These are phyloP conservation scores for Xanthorhoe designata DNA, from an alignment of 2,888 invertebrate species.

Conservation along the genomic window DNA sequence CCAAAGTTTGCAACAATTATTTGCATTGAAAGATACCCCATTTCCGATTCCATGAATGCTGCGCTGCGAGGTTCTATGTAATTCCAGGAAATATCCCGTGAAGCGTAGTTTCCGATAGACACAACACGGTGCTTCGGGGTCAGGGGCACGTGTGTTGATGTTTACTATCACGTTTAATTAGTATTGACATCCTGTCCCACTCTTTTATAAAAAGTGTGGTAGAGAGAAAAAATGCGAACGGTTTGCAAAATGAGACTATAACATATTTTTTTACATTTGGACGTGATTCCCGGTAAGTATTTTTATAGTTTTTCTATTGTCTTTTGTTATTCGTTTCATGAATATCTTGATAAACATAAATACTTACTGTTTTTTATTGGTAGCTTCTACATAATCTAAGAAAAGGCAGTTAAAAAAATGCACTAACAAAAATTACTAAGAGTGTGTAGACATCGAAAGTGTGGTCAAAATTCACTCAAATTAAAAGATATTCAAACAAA, in stretches of 20 bases:
- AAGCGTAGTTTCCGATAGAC: slow-evolving; percentile 20
- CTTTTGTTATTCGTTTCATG: no score
- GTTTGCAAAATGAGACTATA: neutral
- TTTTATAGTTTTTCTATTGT: no score
- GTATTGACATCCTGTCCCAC: neutral
- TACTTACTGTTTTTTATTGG: no score
- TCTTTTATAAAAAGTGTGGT: neutral
- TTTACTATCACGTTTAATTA: slow-evolving; percentile 6
- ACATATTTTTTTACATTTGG: no score
- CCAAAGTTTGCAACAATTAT: neutral
- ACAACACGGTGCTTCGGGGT: slow-evolving; percentile 18
- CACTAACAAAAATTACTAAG: no score
- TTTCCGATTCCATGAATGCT: slow-evolving; percentile 21
- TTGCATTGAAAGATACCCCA: neutral
- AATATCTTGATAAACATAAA: no score
- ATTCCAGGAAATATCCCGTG: slow-evolving; percentile 4
- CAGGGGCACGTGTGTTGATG: slow-evolving; percentile 23
- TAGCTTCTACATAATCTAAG: no score
- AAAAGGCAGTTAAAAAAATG: no score
- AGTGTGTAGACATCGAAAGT: no score
- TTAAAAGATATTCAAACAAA: no score
- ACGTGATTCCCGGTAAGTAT: no score
- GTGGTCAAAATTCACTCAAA: no score
- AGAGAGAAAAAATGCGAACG: neutral
- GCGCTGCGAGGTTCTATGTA: slow-evolving; percentile 4